Evolutionary conservation across 1,140 invertebrate species (phyloP), one percentile per base, ranked within the genome.

Genomic region (Vanessa tameamea): DNA sequence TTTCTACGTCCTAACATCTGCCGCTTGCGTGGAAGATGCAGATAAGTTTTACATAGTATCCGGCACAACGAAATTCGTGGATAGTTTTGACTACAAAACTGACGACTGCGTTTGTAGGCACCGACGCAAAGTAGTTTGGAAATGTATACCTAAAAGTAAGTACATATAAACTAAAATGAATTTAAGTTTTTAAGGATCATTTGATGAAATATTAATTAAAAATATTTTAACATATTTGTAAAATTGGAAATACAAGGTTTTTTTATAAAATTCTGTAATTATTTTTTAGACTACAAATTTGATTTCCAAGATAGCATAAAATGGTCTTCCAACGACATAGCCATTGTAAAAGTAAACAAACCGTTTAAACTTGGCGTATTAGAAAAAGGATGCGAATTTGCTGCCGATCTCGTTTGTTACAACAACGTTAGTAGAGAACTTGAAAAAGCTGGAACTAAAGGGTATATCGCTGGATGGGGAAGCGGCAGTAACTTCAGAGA

Each of bases 61-160:
- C n/a, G 90, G 90, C 6, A 92, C 90, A 6, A 90, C 84, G 8
- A 90, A 86, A 72, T 91, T 86, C 47, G 86, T 92, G 0, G 90
- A 90, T 61, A 91, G 87, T 64, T 90, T 89, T 61, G 87, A 91
- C 61, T 89, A 90, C 59, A 90, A 91, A 59, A 75, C 26, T 9
- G 82, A 92, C 57, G 79, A 90, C 0, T 92, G 90, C 31, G 89
- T 90, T 47, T 90, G 89, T 64, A 89, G 91, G n/a, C 82, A 90
- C 67, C 77, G 89, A 7, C 77, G 90, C 2, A 85, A 80, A 67
- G 90, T 92, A 31, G 86, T 92, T 6, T 92, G 90, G 90, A 92
- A 92, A 72, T 92, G 90, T 79, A 88, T 92, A 37, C 90, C 90
- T 47, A 92, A 92, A 66, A 92, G 90, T 92, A 84, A 87, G 88